These are phyloP conservation scores for Arge pagana DNA, from an alignment of 2,888 invertebrate genomes.

Conservation along the genomic window DNA sequence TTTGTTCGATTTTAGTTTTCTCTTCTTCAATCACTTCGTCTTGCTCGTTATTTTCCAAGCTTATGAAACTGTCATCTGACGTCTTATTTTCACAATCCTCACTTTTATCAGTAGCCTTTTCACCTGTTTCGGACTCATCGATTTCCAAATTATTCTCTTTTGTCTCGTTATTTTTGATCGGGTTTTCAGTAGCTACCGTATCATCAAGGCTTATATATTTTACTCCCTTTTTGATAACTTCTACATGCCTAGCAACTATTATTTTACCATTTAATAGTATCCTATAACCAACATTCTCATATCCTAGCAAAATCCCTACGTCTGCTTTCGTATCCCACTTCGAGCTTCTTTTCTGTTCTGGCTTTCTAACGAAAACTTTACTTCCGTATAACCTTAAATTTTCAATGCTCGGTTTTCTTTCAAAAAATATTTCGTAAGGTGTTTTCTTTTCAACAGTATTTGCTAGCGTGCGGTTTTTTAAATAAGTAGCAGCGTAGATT, in stretches of 20 bases:
- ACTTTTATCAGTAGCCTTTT: too few species aligned
- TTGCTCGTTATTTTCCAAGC: too few species aligned
- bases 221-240: not conserved
- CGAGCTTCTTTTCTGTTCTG: constrained; percentile 21
- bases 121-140: too few species aligned
- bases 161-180: too few species aligned
- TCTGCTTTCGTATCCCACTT: constrained; percentile 24
- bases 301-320: constrained; percentile 19
- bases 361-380: constrained; percentile 21
- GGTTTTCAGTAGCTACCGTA: too few species aligned
- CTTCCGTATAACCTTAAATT: constrained; percentile 5
- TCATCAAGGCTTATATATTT: not conserved
- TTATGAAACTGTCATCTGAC: too few species aligned
- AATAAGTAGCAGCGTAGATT: constrained; percentile 8
- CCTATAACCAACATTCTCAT: constrained; percentile 12
- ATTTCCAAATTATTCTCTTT: too few species aligned
- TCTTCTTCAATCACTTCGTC: too few species aligned
- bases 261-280: constrained; percentile 13
- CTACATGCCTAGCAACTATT: constrained; percentile 16
- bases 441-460: constrained; percentile 7
- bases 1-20: too few species aligned
- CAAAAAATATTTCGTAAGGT: constrained; percentile 25
- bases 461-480: constrained; percentile 13
- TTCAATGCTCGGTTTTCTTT: constrained; percentile 18
- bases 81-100: too few species aligned